A percentile compares a stretch with the other conserved stretches of the same genome.
These are phyloP conservation scores for Alsophila aescularia DNA, from an alignment of 2,888 invertebrate genomes.

Conservation along the genomic window DNA sequence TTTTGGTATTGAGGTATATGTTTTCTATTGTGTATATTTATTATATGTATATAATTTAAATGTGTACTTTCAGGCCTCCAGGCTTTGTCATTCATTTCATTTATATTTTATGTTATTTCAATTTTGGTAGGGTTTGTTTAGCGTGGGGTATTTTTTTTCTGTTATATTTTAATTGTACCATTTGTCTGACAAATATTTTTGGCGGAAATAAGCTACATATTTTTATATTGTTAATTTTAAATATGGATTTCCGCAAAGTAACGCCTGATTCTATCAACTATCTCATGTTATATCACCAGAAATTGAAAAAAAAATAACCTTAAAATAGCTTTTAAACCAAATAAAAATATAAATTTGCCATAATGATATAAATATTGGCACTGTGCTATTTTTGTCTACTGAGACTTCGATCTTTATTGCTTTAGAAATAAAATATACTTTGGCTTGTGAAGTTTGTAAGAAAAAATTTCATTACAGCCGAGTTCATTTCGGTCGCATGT, in stretches of 20 bases:
- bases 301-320: conserved; percentile 1
- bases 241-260: too few species aligned
- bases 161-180: too few species aligned
- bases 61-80: too few species aligned
- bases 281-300: not conserved
- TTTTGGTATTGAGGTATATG: too few species aligned
- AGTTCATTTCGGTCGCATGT: conserved; percentile 22
- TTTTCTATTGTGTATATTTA: too few species aligned
- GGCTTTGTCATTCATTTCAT: too few species aligned
- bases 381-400: not conserved
- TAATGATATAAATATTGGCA: conserved; percentile 16
- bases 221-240: too few species aligned
- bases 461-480: conserved; percentile 16
- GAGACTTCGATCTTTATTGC: not conserved
- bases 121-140: too few species aligned
- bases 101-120: too few species aligned
- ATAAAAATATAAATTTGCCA: conserved; percentile 13
- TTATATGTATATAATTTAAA: too few species aligned
- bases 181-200: not conserved
- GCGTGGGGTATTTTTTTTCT: too few species aligned
- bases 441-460: not conserved
- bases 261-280: too few species aligned
- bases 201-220: not conserved
- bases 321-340: conserved; percentile 4
- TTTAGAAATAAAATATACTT: not conserved